phyloP scores from a whole-genome alignment of 2,888 invertebrate species.

The Drosophila kambysellisi region DNA sequence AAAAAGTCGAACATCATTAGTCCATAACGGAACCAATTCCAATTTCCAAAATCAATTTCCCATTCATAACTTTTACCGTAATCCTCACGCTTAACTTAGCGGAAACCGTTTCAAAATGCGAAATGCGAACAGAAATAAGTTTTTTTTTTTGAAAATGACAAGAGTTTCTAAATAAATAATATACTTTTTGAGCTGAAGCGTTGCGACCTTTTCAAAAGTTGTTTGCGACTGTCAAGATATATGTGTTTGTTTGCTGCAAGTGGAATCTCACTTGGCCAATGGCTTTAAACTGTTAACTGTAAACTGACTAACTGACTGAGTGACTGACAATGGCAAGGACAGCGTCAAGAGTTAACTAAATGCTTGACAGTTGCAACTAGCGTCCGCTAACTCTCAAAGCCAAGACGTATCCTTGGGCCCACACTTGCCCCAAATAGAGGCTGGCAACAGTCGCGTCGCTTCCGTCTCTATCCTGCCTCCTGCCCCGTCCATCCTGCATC shows the following conservation, averaged over 20 bases:
- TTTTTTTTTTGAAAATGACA: background rate
- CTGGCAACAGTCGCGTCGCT: constrained; percentile 27
- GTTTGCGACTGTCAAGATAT: background rate
- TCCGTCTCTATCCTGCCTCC: constrained; percentile 10
- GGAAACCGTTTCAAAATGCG: background rate
- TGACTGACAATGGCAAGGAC: constrained; percentile 43
- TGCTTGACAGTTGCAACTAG: constrained; percentile 73
- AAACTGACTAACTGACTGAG: constrained; percentile 16
- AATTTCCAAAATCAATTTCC: constrained; percentile 1
- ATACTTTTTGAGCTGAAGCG: background rate
- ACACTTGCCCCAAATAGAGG: constrained; percentile 4
- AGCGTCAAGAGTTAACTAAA: constrained; percentile 75
- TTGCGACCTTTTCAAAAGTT: constrained; percentile 1
- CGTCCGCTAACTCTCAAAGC: constrained; percentile 12
- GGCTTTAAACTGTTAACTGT: constrained; percentile 14
- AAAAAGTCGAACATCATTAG: background rate
- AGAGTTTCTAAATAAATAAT: background rate
- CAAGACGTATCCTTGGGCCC: constrained; percentile 2
- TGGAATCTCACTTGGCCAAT: constrained; percentile 17
- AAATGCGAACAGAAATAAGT: background rate
- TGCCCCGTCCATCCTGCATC: background rate
- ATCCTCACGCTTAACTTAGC: background rate
- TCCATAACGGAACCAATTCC: background rate
- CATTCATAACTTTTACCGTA: background rate
- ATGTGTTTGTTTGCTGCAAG: background rate